Evolutionary conservation across 1,140 invertebrate genomes (phyloP).

Genomic region (Drosophila seguyi): DNA sequence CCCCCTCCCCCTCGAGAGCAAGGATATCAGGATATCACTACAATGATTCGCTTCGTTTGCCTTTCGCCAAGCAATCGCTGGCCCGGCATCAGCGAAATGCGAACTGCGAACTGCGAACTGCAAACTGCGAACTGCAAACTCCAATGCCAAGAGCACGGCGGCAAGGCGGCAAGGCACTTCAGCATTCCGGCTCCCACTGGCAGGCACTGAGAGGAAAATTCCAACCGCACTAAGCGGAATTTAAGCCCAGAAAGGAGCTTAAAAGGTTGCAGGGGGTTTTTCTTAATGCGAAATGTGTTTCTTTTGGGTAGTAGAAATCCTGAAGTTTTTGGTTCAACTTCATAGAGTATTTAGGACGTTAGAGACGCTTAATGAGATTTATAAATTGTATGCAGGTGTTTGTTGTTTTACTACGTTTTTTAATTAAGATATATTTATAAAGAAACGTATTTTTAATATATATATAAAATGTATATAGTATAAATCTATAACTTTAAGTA

Average conservation of each 20-base stretch:
- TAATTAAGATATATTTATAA: neutral
- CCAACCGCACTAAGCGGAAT: neutral
- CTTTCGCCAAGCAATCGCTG: conserved; percentile 48
- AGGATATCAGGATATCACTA: conserved; percentile 55
- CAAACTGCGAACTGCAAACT: conserved; percentile 13
- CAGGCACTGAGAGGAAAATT: conserved; percentile 9
- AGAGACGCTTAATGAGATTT: neutral
- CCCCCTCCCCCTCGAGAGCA: conserved; percentile 8
- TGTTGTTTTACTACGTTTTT: neutral
- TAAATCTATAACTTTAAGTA: too few relatives aligned
- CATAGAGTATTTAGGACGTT: neutral
- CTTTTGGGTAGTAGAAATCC: neutral
- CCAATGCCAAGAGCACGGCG: conserved; percentile 18
- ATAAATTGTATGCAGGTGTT: neutral
- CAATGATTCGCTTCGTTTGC: conserved; percentile 55
- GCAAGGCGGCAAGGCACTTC: conserved; percentile 5
- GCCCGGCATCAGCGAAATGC: conserved; percentile 36
- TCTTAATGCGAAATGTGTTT: neutral
- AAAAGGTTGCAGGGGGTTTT: neutral
- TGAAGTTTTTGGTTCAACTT: too few relatives aligned
- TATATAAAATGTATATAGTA: too few relatives aligned
- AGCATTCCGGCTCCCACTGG: conserved; percentile 10
- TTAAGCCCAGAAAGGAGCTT: too few relatives aligned
- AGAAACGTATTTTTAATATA: neutral
- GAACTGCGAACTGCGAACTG: conserved; percentile 13